Conservation (phyloP, 2,113 vertebrate genomes). For the Bambusicola thoracicus region DNA sequence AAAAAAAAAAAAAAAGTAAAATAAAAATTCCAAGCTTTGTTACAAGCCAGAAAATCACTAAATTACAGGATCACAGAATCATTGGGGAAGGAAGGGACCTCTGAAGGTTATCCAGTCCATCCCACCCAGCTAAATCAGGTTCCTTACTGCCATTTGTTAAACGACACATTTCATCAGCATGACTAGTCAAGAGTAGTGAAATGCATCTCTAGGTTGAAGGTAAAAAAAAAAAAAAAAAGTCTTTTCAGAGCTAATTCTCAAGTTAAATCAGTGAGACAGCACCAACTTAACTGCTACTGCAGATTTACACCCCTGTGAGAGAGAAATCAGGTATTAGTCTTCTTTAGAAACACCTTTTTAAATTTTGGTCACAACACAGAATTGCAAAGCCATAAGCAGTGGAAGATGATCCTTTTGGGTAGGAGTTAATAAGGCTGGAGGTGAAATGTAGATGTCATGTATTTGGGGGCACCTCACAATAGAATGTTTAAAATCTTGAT, state of each 20-base stretch:
- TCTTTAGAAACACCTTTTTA: background rate
- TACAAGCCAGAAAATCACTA: background rate
- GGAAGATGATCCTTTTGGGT: accelerated
- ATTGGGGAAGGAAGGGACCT: too few relatives aligned
- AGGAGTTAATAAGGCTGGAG: background rate
- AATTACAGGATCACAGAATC: too few relatives aligned
- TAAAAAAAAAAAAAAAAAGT: background rate
- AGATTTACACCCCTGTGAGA: background rate
- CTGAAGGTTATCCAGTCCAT: too few relatives aligned
- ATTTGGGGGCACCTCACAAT: background rate
- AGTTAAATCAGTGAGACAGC: background rate
- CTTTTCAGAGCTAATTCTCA: background rate
- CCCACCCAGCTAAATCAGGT: too few relatives aligned
- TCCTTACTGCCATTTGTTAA: background rate
- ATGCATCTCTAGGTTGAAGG: background rate
- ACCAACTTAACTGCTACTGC: background rate
- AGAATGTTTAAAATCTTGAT: background rate
- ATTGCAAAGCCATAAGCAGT: background rate
- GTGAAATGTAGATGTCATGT: background rate
- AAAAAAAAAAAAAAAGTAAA: background rate
- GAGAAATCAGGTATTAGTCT: background rate
- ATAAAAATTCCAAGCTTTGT: background rate
- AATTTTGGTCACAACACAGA: background rate
- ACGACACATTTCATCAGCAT: accelerated
- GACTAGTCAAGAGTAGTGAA: background rate